Evolutionary conservation across 2,888 invertebrate species (phyloP), one percentile per base, ranked within the genome.

Genomic region (Rapana venosa): DNA sequence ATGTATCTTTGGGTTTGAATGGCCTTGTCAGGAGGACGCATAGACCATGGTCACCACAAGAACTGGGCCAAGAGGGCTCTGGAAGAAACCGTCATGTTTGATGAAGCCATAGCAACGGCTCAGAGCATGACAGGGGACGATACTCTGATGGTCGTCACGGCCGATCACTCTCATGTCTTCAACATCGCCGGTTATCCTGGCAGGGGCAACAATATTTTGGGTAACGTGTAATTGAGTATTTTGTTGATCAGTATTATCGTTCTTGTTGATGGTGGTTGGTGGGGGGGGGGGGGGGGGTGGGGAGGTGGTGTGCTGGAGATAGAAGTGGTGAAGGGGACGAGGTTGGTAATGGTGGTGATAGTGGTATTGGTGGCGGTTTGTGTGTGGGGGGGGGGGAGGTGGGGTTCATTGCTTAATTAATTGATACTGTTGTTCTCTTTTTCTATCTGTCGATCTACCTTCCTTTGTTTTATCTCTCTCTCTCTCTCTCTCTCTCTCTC

Each of bases 51-150:
- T 56, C 95, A 95, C 88, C 98, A 98, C 95, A 97, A 97, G 47
- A 97, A 98, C 15, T 30, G 30, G 13, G 94, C 94, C 15, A 83
- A 90, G 26, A 85, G 74, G 70, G 98, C 98, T 0, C 95, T 98
- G 0, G 97, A 98, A 93, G 98, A 98, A 95, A 97, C 98, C 0
- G 97, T 98, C 91, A 97, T 97, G 94, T 97, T 99, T 94, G 97
- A 97, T 61, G 97, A 97, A 93, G 97, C 98, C 2, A 97, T 98
- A n/a, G 94, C 97, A 91, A 96, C 96, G 93, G 97, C 98, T 0
- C 95, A 96, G 87, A 95, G 96, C 11, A 93, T 97, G 91, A 8
- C 97, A 0, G 96, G 96, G 87, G 96, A 97, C 85, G 98, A 98
- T 56, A 98, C 98, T 0, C 47, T 47, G 6, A 97, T 98, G 36